A percentile compares a stretch with the other conserved stretches of the same genome.
These are phyloP conservation scores for Heptranchias perlo DNA, from an alignment of 2,113 vertebrate genomes.

Conservation along the genomic window DNA sequence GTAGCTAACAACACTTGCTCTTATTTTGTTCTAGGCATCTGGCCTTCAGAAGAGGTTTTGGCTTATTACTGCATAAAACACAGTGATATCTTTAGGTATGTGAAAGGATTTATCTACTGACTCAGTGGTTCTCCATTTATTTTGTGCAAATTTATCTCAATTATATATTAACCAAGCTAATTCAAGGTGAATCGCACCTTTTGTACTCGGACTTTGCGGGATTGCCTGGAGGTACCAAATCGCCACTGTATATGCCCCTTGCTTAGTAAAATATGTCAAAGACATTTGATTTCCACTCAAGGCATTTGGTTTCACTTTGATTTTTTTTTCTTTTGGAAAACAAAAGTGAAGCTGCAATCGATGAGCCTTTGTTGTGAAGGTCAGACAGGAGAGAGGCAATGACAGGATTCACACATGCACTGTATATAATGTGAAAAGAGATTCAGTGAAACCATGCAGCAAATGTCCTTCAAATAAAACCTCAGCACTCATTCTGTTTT, in stretches of 20 bases:
- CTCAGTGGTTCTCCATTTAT: not conserved
- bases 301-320: conserved; percentile 89
- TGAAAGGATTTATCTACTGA: not conserved
- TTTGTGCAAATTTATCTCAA: not conserved
- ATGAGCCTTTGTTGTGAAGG: conserved; percentile 78
- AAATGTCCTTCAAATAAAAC: not conserved
- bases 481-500: not conserved
- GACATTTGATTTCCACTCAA: conserved; percentile 96
- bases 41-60: conserved; percentile 94
- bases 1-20: conserved; percentile 32
- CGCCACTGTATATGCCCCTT: conserved; percentile 64
- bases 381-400: conserved; percentile 61
- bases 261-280: conserved; percentile 68
- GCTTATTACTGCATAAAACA: conserved; percentile 93
- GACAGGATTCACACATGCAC: not conserved
- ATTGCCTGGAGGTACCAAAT: conserved; percentile 63
- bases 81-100: conserved; percentile 78
- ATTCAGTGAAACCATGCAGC: not conserved
- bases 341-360: conserved; percentile 79
- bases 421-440: not conserved
- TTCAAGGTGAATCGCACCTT: conserved; percentile 60
- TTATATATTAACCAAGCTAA: conserved; percentile 36
- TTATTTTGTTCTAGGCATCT: conserved; percentile 74
- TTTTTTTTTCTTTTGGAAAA: conserved; percentile 77
- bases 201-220: conserved; percentile 57